A percentile compares a stretch with the other conserved stretches of the same genome.
Evolutionary conservation across 2,888 invertebrate genomes (phyloP).

Genomic region (Patella depressa): DNA sequence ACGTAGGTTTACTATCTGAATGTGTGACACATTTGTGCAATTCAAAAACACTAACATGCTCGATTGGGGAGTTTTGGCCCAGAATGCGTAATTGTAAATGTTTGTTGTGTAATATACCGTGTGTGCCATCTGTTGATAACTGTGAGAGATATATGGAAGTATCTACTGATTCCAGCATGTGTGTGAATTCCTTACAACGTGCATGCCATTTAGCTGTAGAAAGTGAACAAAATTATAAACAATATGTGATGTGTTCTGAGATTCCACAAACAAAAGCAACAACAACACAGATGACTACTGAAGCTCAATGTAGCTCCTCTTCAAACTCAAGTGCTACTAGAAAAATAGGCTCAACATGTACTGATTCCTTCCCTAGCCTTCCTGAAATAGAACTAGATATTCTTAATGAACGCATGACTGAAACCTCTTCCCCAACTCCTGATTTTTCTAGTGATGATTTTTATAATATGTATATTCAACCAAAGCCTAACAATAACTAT

Average conservation of each 20-base stretch:
- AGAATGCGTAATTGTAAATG: background rate
- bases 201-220: background rate
- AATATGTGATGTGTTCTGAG: background rate
- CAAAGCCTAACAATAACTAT: background rate
- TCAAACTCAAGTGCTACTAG: background rate
- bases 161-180: background rate
- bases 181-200: background rate
- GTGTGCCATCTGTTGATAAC: background rate
- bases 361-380: slow-evolving; percentile 4
- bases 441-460: background rate
- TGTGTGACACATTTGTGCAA: background rate
- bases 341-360: background rate
- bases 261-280: background rate
- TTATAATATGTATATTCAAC: background rate
- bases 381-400: slow-evolving; percentile 7
- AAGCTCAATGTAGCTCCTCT: background rate
- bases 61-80: background rate
- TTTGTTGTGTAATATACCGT: background rate
- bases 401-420: background rate
- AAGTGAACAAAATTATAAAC: background rate
- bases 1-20: slow-evolving; percentile 1
- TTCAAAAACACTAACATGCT: slow-evolving; percentile 3
- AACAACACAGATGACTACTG: background rate
- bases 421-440: background rate
- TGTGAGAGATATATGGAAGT: background rate